Conservation (phyloP, 2,888 invertebrate species). For the Drosophila mulleri region DNA sequence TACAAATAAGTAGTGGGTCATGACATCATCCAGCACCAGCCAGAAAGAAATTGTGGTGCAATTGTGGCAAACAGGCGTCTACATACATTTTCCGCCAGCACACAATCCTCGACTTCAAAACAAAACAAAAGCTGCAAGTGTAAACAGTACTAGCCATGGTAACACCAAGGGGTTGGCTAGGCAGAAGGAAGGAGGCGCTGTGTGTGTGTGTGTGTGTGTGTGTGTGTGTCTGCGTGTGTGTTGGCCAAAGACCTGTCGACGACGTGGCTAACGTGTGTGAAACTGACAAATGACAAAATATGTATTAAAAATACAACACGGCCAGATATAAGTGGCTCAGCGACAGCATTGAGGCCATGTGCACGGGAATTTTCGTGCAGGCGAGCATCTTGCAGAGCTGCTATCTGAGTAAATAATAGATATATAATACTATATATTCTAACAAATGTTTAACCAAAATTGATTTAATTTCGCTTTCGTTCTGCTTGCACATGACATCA, state of each 20-base stretch:
- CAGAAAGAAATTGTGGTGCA: slow-evolving; percentile 38
- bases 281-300: slow-evolving; percentile 66
- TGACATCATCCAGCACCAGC: slow-evolving; percentile 67
- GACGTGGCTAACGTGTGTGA: slow-evolving; percentile 61
- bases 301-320: slow-evolving; percentile 64
- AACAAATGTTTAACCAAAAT: slow-evolving; percentile 11
- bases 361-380: slow-evolving; percentile 28
- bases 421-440: neutral
- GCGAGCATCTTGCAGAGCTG: slow-evolving; percentile 30
- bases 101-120: slow-evolving; percentile 35
- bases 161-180: slow-evolving; percentile 31
- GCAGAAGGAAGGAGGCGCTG: neutral
- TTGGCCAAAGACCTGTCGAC: slow-evolving; percentile 50
- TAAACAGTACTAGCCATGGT: slow-evolving; percentile 63
- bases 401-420: slow-evolving; percentile 14
- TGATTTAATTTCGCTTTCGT: slow-evolving; percentile 25
- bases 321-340: slow-evolving; percentile 32
- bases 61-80: slow-evolving; percentile 34
- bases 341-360: slow-evolving; percentile 44
- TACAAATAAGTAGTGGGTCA: slow-evolving; percentile 47
- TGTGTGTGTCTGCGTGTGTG: slow-evolving; percentile 1
- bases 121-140: slow-evolving; percentile 50
- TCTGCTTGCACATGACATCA: slow-evolving; percentile 46
- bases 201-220: slow-evolving; percentile 1
- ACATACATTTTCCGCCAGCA: slow-evolving; percentile 27